Evolutionary conservation across 2,113 vertebrate species (phyloP).

Genomic region (Melanerpes aurifrons): DNA sequence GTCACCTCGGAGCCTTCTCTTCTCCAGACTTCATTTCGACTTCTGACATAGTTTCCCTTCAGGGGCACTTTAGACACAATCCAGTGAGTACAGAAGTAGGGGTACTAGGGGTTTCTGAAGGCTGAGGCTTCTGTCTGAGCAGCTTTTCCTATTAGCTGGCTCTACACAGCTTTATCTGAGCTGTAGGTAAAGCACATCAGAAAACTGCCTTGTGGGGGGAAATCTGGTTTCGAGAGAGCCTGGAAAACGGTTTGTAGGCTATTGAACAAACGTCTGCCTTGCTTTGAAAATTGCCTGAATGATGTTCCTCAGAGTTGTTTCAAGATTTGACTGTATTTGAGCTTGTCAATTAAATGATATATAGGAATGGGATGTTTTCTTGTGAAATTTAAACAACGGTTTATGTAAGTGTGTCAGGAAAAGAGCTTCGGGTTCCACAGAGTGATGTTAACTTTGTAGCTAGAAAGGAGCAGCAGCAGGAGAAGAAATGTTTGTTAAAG

Average conservation of each 20-base stretch:
- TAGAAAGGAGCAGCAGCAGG: not conserved
- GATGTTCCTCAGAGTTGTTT: not conserved
- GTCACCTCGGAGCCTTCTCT: no score
- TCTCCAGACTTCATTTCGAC: not conserved
- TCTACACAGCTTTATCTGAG: not conserved
- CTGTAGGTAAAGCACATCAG: rapidly evolving
- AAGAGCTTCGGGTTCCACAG: not conserved
- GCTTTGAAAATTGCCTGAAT: not conserved
- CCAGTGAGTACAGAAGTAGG: not conserved
- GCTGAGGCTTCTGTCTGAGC: not conserved
- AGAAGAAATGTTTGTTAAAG: not conserved
- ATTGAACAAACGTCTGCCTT: not conserved
- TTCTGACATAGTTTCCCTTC: not conserved
- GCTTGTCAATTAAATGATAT: not conserved
- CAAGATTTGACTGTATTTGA: not conserved
- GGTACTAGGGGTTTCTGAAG: not conserved
- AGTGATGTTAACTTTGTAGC: not conserved
- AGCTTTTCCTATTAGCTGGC: not conserved
- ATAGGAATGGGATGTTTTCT: not conserved
- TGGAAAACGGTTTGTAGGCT: not conserved
- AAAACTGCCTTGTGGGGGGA: not conserved
- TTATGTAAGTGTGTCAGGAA: not conserved
- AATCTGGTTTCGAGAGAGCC: not conserved
- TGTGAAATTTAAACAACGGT: not conserved
- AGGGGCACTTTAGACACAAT: not conserved